Percentiles rank a stretch among this genome's conserved stretches.
Conservation (phyloP, 2,113 vertebrate genomes). For the Cygnus buccinator region DNA sequence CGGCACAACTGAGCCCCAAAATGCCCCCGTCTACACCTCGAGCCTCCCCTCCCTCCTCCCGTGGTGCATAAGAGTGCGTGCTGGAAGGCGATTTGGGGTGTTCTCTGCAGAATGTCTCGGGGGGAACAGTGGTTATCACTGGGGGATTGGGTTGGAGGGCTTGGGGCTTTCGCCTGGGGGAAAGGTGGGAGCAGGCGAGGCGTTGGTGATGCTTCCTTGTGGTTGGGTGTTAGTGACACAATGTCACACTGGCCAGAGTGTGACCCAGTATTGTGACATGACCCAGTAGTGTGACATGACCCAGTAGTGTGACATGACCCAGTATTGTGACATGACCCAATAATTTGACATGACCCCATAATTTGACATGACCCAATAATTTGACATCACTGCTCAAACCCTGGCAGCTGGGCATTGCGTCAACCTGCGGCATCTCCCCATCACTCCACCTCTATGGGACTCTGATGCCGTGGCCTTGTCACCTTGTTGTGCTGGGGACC, state of each 20-base stretch:
- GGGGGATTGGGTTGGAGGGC: neutral
- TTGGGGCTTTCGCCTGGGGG: neutral
- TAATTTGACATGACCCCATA: neutral
- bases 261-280: neutral
- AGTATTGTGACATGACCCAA: neutral
- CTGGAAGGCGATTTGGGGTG: neutral
- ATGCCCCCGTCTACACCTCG: fast-evolving
- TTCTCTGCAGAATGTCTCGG: neutral
- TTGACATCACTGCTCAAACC: neutral
- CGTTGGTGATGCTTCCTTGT: neutral
- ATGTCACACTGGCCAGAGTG: fast-evolving
- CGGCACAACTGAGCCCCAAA: neutral
- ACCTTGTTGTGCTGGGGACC: fast-evolving
- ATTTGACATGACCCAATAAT: fast-evolving
- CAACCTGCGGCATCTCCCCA: fast-evolving
- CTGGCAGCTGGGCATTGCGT: neutral
- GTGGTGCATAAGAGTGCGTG: fast-evolving
- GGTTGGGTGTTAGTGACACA: neutral
- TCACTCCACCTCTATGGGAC: fast-evolving
- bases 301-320: fast-evolving
- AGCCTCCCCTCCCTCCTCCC: neutral
- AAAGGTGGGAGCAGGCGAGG: neutral
- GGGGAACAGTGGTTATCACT: neutral
- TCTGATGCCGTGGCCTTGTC: neutral
- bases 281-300: neutral